Evolutionary conservation across 1,140 invertebrate genomes (phyloP).

Genomic region (Euschistus heros): DNA sequence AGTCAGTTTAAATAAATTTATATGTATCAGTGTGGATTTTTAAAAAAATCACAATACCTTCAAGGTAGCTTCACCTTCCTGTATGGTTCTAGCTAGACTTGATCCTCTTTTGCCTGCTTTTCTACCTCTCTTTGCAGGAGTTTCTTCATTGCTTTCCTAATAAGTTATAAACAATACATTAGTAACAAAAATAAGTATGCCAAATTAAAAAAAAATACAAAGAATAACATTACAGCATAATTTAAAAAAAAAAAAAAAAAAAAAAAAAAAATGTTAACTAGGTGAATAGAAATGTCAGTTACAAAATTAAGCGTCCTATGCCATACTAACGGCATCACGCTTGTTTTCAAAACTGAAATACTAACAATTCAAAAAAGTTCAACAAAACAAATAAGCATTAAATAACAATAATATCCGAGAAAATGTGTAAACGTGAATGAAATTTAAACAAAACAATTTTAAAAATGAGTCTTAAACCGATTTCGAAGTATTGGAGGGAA

Average conservation of each 20-base stretch:
- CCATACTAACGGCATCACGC: background rate
- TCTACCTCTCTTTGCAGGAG: slow-evolving; percentile 37
- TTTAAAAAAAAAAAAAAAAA: slow-evolving; percentile 7
- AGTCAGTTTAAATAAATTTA: slow-evolving; percentile 27
- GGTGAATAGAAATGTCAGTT: background rate
- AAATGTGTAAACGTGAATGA: too few species aligned
- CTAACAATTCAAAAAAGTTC: too few species aligned
- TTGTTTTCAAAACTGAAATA: background rate
- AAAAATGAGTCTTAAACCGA: background rate
- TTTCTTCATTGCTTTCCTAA: slow-evolving; percentile 36
- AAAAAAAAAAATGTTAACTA: background rate
- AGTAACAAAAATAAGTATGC: too few species aligned
- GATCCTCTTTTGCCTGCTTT: slow-evolving; percentile 38
- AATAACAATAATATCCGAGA: too few species aligned
- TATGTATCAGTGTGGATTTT: slow-evolving; percentile 22
- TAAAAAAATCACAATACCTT: slow-evolving; percentile 34
- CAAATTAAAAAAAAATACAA: too few species aligned
- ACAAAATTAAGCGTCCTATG: background rate
- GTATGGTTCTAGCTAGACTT: slow-evolving; percentile 39
- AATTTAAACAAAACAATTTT: too few species aligned
- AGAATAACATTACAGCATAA: background rate
- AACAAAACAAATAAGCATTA: too few species aligned
- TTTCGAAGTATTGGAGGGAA: slow-evolving; percentile 14
- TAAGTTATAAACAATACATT: slow-evolving; percentile 27
- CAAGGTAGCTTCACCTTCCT: slow-evolving; percentile 39